Base-by-base conservation (phyloP, 2,888 invertebrate species). In the Lepas anatifera region DNA sequence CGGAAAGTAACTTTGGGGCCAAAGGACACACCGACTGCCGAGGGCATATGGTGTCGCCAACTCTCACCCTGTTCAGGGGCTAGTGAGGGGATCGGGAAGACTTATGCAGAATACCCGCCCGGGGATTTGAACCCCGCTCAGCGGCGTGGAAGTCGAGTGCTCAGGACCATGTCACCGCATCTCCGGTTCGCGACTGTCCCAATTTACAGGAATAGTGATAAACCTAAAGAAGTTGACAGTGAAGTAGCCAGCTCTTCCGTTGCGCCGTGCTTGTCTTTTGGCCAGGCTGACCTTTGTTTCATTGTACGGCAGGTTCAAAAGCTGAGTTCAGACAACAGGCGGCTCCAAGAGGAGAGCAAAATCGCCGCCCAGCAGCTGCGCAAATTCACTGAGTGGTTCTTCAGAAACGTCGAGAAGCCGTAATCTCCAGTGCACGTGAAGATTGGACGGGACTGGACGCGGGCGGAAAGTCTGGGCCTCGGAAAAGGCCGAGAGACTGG, bases 341-440 rank as follows among this genome's bases (percentile, higher is more conserved):
- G 93, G 32, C 82, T 94, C 66, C 90, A 92, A 76, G 92, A 93
- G 77, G 94, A 94, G 78, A 91, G 91, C 18, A 90, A 91, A 75
- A 89, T 89, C 69, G 92, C 94, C n/a, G 90, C 92, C 41, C 90
- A 91, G 78, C 93, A 95, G 78, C 84, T 94, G 35, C 84, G 91
- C 22, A 87, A 90, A 76, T 93, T 94, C 81, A 93, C 93, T 18
- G 92, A 94, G 79, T 95, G 94, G 93, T 92, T 93, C 79, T 91
- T 91, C 77, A 87, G 89, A 76, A 91, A 90, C 73, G 89, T 91
- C 75, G 89, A 91, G 80, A 83, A 87, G 75, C 88, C 84, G 77
- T 84, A 74, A 74, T 32, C 6, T 13, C 58, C 18, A 11, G 7
- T 13, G 52, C 25, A 3, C 22, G 29, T 29, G 27, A 7, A 11